phyloP scores from a whole-genome alignment of 2,888 invertebrate genomes.

The Polylopha cassiicola region DNA sequence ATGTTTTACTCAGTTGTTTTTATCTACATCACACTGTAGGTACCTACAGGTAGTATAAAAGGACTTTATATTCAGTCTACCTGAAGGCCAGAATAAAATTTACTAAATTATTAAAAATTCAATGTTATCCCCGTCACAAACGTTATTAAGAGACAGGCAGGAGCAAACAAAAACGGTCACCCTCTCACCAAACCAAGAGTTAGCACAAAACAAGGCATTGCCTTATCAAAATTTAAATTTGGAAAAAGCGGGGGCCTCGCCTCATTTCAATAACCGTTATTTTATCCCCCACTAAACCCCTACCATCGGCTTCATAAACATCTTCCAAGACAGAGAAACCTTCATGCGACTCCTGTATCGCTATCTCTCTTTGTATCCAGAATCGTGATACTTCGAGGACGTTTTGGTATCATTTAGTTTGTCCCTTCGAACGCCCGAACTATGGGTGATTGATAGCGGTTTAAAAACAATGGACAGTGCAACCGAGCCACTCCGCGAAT shows the following conservation, averaged over 20 bases:
- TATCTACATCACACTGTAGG: too few species aligned
- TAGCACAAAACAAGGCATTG: constrained; percentile 70
- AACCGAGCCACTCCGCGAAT: constrained; percentile 67
- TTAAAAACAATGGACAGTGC: constrained; percentile 72
- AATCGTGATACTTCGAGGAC: background rate
- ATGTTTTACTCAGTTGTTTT: too few species aligned
- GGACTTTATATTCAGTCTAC: too few species aligned
- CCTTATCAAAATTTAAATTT: constrained; percentile 78
- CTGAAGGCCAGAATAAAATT: too few species aligned
- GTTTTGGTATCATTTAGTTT: constrained; percentile 3
- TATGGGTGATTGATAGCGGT: constrained; percentile 72
- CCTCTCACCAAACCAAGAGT: constrained; percentile 61
- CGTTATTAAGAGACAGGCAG: constrained; percentile 17
- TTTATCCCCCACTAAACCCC: constrained; percentile 42
- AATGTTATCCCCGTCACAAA: constrained; percentile 15
- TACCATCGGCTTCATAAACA: constrained; percentile 31
- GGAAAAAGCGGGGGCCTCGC: constrained; percentile 71
- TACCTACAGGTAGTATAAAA: too few species aligned
- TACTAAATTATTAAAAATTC: constrained; percentile 7
- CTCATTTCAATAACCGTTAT: constrained; percentile 78
- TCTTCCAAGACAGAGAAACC: constrained; percentile 35
- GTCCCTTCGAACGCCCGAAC: constrained; percentile 39
- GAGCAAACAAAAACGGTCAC: constrained; percentile 43
- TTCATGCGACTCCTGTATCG: too few species aligned
- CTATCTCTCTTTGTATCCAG: too few species aligned